Evolutionary conservation across 2,113 vertebrate species (phyloP).

Genomic region (Bubo bubo): DNA sequence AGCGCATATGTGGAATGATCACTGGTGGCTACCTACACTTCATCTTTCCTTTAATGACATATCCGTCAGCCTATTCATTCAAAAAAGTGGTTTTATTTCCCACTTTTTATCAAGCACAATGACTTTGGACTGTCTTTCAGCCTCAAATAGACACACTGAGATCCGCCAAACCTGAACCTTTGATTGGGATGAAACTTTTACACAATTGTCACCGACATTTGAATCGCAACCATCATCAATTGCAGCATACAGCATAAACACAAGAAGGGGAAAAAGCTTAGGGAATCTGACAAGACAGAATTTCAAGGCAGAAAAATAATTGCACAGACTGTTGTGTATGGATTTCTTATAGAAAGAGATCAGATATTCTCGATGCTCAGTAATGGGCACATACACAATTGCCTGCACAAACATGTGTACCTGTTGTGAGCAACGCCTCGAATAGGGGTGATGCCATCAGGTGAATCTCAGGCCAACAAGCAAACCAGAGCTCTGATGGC

Average conservation of each 20-base stretch:
- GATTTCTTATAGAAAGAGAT: background rate
- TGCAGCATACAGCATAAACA: accelerated
- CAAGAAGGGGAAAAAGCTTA: accelerated
- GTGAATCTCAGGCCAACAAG: background rate
- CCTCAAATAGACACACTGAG: background rate
- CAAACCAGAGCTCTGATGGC: background rate
- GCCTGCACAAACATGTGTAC: accelerated
- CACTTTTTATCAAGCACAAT: background rate
- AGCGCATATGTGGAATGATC: accelerated
- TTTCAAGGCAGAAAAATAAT: background rate
- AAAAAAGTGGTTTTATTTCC: background rate
- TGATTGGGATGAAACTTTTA: background rate
- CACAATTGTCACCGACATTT: background rate
- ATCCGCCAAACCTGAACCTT: background rate
- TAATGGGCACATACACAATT: background rate
- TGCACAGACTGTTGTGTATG: background rate
- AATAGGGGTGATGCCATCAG: accelerated
- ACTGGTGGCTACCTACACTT: background rate
- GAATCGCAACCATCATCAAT: background rate
- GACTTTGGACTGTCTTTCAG: background rate
- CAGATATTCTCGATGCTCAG: background rate
- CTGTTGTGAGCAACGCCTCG: background rate
- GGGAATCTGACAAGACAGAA: background rate
- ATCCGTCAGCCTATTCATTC: background rate
- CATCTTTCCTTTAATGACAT: background rate